These are phyloP conservation scores for Hypsopygia costalis DNA, from an alignment of 2,888 invertebrate genomes.

Conservation along the genomic window DNA sequence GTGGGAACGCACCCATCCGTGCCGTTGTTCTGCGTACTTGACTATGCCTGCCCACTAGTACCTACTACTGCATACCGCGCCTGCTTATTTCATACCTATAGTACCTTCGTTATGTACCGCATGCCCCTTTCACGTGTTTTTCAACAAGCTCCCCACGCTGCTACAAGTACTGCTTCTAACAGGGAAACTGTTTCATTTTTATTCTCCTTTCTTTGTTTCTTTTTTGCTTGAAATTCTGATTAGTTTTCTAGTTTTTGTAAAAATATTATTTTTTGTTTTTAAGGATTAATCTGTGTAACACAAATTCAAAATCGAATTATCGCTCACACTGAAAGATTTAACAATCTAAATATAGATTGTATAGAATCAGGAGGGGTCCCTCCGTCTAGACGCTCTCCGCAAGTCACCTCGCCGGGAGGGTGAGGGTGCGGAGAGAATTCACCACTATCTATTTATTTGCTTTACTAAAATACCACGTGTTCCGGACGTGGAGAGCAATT, in stretches of 20 bases:
- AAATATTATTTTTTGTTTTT: no score
- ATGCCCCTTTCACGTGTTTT: constrained; percentile 36
- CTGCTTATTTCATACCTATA: constrained; percentile 18
- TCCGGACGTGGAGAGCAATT: constrained; percentile 53
- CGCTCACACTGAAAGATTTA: constrained; percentile 11
- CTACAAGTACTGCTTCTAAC: constrained; percentile 17
- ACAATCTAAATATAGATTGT: constrained; percentile 35
- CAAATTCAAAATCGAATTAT: not conserved
- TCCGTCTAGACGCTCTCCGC: constrained; percentile 76
- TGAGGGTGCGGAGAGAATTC: constrained; percentile 63
- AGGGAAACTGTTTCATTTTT: constrained; percentile 27
- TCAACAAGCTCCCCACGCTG: constrained; percentile 36
- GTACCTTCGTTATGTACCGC: constrained; percentile 21
- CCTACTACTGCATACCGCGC: constrained; percentile 14
- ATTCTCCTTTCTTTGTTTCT: constrained; percentile 17
- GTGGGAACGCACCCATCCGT: constrained; percentile 56
- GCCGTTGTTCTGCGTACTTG: constrained; percentile 36
- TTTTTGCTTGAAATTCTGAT: no score
- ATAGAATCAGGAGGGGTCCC: constrained; percentile 53
- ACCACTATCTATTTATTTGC: constrained; percentile 73
- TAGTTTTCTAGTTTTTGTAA: no score
- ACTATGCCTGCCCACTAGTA: constrained; percentile 15
- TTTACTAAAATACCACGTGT: constrained; percentile 65
- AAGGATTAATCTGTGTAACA: no score
- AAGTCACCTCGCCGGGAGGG: constrained; percentile 64